Evolutionary conservation across 2,888 invertebrate species (phyloP).

Genomic region (Aquatica leii): DNA sequence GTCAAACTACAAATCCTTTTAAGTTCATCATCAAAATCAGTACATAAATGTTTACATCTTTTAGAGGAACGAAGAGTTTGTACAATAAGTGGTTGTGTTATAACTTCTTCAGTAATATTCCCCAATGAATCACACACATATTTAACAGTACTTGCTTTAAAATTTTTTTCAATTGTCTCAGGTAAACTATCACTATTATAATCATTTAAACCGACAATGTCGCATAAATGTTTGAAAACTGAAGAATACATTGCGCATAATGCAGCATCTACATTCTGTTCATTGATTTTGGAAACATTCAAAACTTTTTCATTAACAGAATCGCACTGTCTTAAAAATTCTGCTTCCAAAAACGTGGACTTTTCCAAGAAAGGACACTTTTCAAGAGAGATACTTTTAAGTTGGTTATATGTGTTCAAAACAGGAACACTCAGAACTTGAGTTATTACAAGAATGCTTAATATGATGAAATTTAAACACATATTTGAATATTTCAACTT

Average conservation of each 20-base stretch:
- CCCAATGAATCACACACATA: background rate
- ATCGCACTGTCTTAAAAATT: too few relatives aligned
- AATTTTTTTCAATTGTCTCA: background rate
- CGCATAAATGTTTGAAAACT: background rate
- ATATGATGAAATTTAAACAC: too few relatives aligned
- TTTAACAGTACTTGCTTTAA: background rate
- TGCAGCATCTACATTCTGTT: background rate
- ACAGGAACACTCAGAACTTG: too few relatives aligned
- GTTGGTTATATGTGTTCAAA: background rate
- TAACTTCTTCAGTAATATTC: background rate
- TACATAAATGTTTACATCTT: background rate
- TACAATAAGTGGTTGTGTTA: too few relatives aligned
- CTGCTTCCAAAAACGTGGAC: too few relatives aligned
- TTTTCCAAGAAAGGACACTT: background rate
- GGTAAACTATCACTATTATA: background rate
- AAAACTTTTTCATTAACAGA: too few relatives aligned
- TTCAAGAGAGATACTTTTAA: background rate
- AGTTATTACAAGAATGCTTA: too few relatives aligned
- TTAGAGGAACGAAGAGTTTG: too few relatives aligned
- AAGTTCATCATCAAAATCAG: background rate
- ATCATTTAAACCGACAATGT: too few relatives aligned
- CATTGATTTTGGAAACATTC: too few relatives aligned
- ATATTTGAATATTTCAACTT: too few relatives aligned
- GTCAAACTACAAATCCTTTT: background rate
- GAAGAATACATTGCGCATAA: background rate